A percentile compares a stretch with the other conserved stretches of the same genome.
Evolutionary conservation across 1,140 invertebrate species (phyloP).

Genomic region (Coenobita brevimanus): DNA sequence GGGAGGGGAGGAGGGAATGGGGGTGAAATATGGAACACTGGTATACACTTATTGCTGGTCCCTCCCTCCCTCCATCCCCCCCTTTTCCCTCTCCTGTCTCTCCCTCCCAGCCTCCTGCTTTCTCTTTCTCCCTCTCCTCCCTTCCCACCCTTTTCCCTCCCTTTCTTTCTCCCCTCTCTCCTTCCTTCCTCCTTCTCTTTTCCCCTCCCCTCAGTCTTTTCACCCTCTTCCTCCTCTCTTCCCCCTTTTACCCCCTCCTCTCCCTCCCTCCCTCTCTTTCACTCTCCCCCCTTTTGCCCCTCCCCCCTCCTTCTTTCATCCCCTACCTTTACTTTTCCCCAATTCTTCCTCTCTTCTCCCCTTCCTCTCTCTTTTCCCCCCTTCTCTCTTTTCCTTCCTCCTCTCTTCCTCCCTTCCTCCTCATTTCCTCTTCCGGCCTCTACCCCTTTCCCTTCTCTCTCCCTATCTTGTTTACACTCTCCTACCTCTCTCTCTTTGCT

Average conservation of each 20-base stretch:
- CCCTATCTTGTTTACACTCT: no score
- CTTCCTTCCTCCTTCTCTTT: no score
- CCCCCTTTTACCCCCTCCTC: no score
- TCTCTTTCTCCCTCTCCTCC: no score
- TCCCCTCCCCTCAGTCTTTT: no score
- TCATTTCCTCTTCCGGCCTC: not conserved
- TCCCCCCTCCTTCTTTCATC: not conserved
- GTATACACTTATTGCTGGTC: not conserved
- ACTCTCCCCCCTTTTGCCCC: not conserved
- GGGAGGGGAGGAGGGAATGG: not conserved
- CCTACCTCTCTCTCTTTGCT: constrained; percentile 2
- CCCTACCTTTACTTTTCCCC: not conserved
- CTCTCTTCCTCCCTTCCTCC: no score
- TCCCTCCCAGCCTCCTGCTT: not conserved
- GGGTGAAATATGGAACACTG: not conserved
- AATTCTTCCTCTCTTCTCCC: not conserved
- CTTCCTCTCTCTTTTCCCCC: no score
- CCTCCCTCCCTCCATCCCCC: not conserved
- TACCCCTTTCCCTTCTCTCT: not conserved
- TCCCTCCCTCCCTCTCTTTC: not conserved
- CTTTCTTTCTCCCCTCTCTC: not conserved
- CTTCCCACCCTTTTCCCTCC: no score
- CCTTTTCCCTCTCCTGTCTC: not conserved
- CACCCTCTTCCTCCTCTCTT: no score
- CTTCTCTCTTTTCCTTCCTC: not conserved